phyloP scores from a whole-genome alignment of 2,797 vertebrate genomes.

The Cyclopterus lumpus region DNA sequence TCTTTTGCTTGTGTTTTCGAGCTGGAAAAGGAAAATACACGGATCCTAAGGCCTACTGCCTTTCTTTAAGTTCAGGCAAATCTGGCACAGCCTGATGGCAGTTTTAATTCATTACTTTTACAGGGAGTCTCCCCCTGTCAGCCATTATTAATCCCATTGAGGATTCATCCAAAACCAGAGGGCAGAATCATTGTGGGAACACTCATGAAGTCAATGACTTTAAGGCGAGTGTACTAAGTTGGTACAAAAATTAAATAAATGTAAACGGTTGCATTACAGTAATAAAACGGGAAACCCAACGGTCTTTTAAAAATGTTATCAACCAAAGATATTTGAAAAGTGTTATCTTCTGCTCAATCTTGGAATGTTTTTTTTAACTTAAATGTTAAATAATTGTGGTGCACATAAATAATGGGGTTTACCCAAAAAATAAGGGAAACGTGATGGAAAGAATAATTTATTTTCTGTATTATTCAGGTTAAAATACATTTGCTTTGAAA shows the following conservation, averaged over 20 bases:
- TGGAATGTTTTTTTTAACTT: background rate
- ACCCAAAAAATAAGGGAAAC: constrained; percentile 6
- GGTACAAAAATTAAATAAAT: constrained; percentile 6
- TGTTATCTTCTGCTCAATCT: background rate
- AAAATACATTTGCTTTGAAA: constrained; percentile 13
- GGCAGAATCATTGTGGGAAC: background rate
- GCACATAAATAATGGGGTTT: constrained; percentile 11
- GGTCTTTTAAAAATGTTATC: background rate
- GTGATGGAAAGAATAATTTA: constrained; percentile 8
- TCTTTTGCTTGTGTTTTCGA: constrained; percentile 13
- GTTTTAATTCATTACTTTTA: background rate
- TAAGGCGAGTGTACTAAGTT: background rate
- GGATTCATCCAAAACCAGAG: background rate
- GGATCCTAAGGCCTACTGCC: background rate
- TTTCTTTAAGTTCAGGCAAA: background rate
- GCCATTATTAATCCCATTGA: background rate
- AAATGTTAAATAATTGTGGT: background rate
- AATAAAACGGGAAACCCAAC: background rate
- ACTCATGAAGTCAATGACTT: background rate
- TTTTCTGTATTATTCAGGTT: constrained; percentile 6
- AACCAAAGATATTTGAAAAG: constrained; percentile 48
- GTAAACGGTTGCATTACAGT: background rate
- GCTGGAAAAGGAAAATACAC: background rate
- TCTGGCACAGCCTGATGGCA: background rate
- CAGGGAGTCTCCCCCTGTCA: background rate